Evolutionary conservation across 1,140 invertebrate genomes (phyloP).

Genomic region (Leptinotarsa undecemlineata): DNA sequence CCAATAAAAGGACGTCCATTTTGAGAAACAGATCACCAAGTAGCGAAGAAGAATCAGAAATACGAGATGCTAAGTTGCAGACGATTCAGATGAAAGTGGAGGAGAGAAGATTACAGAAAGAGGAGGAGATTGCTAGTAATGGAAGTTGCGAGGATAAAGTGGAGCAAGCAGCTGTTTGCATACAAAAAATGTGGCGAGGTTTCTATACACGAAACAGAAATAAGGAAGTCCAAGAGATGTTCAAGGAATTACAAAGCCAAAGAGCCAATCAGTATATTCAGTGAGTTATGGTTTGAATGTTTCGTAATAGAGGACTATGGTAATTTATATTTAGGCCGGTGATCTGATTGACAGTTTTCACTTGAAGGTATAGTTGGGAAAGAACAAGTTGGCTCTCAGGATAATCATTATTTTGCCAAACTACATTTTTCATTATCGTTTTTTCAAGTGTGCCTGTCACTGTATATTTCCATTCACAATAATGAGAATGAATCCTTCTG

Average conservation of each 20-base stretch:
- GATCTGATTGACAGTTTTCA: too few species aligned
- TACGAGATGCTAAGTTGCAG: constrained; percentile 65
- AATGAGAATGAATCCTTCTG: too few species aligned
- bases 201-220: constrained; percentile 80
- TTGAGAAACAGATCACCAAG: constrained; percentile 52
- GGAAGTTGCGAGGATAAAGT: constrained; percentile 50
- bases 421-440: too few species aligned
- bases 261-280: constrained; percentile 85
- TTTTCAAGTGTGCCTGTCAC: too few species aligned
- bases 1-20: constrained; percentile 41
- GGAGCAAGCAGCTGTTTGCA: constrained; percentile 68
- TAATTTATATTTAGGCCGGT: too few species aligned
- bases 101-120: constrained; percentile 59
- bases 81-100: constrained; percentile 62
- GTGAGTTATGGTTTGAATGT: constrained; percentile 58
- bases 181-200: constrained; percentile 88
- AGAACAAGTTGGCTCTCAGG: too few species aligned
- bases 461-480: too few species aligned
- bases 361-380: too few species aligned
- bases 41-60: constrained; percentile 63
- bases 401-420: too few species aligned
- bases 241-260: constrained; percentile 77
- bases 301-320: too few species aligned
- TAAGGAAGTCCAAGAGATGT: constrained; percentile 71
- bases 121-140: constrained; percentile 47